Base-by-base conservation (phyloP, 2,888 invertebrate species). In the Torymus texanus region DNA sequence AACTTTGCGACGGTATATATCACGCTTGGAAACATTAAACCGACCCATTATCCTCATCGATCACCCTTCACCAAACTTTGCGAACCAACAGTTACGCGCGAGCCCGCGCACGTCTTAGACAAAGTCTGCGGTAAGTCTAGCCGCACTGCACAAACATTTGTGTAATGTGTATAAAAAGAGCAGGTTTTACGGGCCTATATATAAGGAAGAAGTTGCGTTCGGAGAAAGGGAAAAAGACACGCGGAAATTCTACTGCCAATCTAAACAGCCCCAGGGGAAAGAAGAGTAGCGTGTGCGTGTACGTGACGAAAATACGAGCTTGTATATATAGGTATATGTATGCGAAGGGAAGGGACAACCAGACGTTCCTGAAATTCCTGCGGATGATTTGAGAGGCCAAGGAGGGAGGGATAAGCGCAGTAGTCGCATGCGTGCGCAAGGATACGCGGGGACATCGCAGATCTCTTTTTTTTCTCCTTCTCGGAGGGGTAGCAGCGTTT, bases 241-340 rank as follows among this genome's bases (percentile, higher is more conserved):
- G 74, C n/a, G 50, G 56, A 65, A 76, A 75, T 76, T 75, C 77
- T 79, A 82, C 83, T 79, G 83, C 83, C 83, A 83, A 82, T 77
- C 75, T 76, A 81, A 81, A 83, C 74, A 82, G 73, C 65, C 73
- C 59, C 73, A 1, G 50, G 66, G 58, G 78, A 77, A 72, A 29
- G 24, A 2, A 12, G 50, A 55, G n/a, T 21, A 21, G n/a, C 11
- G 16, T 11, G 10, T 4, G 21, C n/a, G 56, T 14, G 59, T 21
- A 78, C 78, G 78, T 63, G 71, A 78, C 78, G 51, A 55, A 78
- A 78, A 78, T 78, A 78, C 71, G 41, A 50, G 51, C 56, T 41
- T 8, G 41, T 41, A 8, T 29, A 5, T 29, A 5, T 29, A 5
- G 0, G 4, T 24, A 3, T 29, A 8, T 41, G 10, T 41, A 41